These are phyloP conservation scores for Calliscelio sp. DNA, from an alignment of 2,888 invertebrate genomes.

Conservation along the genomic window DNA sequence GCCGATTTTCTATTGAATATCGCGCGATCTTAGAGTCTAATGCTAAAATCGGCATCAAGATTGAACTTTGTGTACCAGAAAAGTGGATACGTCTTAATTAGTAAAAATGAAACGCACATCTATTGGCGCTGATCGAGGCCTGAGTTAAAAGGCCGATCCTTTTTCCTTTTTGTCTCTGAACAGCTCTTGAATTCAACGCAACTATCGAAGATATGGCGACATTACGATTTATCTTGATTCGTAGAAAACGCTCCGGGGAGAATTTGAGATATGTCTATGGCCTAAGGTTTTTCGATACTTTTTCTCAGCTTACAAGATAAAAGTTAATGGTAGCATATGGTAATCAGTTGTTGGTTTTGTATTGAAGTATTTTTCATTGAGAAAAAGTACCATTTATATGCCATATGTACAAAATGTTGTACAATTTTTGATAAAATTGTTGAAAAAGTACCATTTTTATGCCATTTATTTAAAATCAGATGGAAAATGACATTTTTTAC, in stretches of 20 bases:
- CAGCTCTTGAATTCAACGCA: slow-evolving; percentile 57
- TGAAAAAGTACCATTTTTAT: no score
- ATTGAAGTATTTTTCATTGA: no score
- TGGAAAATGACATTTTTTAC: no score
- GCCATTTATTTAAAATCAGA: no score
- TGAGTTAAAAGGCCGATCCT: slow-evolving; percentile 55
- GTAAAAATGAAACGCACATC: slow-evolving; percentile 63
- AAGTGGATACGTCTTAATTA: slow-evolving; percentile 60
- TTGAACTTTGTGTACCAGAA: slow-evolving; percentile 47
- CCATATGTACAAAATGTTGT: no score
- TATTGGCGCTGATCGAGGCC: slow-evolving; percentile 42
- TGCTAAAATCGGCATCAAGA: slow-evolving; percentile 46
- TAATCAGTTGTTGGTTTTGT: no score
- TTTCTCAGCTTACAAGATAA: no score
- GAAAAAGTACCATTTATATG: no score
- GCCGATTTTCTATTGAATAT: slow-evolving; percentile 31
- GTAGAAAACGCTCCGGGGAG: slow-evolving; percentile 15
- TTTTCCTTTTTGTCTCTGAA: slow-evolving; percentile 61
- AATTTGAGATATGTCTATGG: slow-evolving; percentile 24
- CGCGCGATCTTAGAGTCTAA: slow-evolving; percentile 28
- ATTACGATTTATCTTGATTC: slow-evolving; percentile 58
- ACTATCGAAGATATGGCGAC: slow-evolving; percentile 54
- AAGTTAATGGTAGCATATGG: no score
- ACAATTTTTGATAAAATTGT: no score
- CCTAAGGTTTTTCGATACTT: no score